A percentile compares a stretch with the other conserved stretches of the same genome.
Evolutionary conservation across 2,113 vertebrate genomes (phyloP).

Genomic region (Menidia beryllina): DNA sequence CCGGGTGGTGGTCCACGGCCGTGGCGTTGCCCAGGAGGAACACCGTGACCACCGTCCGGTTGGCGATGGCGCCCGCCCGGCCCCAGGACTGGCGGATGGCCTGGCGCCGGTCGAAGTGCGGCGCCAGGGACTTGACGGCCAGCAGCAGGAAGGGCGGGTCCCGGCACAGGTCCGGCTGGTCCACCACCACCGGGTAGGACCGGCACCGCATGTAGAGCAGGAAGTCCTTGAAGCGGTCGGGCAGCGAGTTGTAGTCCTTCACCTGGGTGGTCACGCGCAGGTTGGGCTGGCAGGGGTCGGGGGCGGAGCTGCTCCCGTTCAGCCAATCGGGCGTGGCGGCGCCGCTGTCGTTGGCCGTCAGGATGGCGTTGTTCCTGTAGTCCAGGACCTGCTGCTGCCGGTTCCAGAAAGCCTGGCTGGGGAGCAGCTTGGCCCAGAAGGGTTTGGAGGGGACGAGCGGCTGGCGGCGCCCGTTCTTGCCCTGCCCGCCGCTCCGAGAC

Average conservation of each 20-base stretch:
- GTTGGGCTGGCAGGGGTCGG: slow-evolving; percentile 68
- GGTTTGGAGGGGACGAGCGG: slow-evolving; percentile 57
- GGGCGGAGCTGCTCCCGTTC: slow-evolving; percentile 30
- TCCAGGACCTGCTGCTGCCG: slow-evolving; percentile 82
- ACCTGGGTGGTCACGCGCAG: slow-evolving; percentile 70
- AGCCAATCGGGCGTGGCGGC: slow-evolving; percentile 63
- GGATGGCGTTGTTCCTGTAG: slow-evolving; percentile 69
- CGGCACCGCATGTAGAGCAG: slow-evolving; percentile 85
- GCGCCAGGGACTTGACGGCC: slow-evolving; percentile 86
- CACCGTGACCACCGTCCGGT: slow-evolving; percentile 77
- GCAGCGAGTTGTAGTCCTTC: slow-evolving; percentile 82
- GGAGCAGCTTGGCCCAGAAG: slow-evolving; percentile 76
- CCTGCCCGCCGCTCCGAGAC: slow-evolving; percentile 62
- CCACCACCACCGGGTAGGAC: slow-evolving; percentile 76
- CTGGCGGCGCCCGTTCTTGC: slow-evolving; percentile 58
- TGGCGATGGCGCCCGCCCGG: slow-evolving; percentile 61
- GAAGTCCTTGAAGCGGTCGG: slow-evolving; percentile 83
- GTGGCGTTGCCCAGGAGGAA: slow-evolving; percentile 87
- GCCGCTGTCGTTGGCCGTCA: slow-evolving; percentile 13
- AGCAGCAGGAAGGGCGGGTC: slow-evolving; percentile 84
- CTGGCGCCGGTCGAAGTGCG: slow-evolving; percentile 87
- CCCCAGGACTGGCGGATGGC: slow-evolving; percentile 90
- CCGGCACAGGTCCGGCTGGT: slow-evolving; percentile 80
- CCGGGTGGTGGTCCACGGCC: slow-evolving; percentile 71
- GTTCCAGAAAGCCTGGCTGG: slow-evolving; percentile 84